Evolutionary conservation across 1,140 invertebrate species (phyloP).

Genomic region (Asobara japonica): DNA sequence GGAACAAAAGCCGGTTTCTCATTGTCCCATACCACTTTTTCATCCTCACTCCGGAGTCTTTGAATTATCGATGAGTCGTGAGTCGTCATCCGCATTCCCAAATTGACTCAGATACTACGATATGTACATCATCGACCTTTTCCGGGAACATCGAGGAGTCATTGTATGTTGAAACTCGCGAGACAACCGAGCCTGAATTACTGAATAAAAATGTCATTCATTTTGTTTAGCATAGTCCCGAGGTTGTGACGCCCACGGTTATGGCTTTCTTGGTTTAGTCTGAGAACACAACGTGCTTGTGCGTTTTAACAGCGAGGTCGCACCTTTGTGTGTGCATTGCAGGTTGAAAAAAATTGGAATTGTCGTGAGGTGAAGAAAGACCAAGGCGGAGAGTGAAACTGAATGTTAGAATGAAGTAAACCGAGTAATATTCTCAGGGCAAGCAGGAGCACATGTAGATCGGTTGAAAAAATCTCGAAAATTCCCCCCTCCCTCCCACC

Average conservation of each 20-base stretch:
- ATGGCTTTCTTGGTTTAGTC: conserved; percentile 1
- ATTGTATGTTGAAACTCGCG: background rate
- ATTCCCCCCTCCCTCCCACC: background rate
- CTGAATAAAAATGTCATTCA: background rate
- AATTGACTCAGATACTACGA: conserved; percentile 4
- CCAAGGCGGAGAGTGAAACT: no score
- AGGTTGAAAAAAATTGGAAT: background rate
- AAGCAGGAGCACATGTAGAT: background rate
- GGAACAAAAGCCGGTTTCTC: background rate
- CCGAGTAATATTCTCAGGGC: background rate
- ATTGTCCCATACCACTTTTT: background rate
- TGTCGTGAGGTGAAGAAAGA: background rate
- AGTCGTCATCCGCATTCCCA: background rate
- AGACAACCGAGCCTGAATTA: background rate
- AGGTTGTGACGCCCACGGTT: background rate
- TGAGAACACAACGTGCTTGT: background rate
- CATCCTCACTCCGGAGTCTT: background rate
- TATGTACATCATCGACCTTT: background rate
- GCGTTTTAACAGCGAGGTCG: background rate
- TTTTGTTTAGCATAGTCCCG: background rate
- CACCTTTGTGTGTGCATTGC: conserved; percentile 1
- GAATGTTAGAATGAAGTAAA: no score
- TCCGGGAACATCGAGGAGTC: background rate
- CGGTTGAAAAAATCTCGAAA: background rate
- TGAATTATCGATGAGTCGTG: conserved; percentile 11